phyloP scores from a whole-genome alignment of 2,113 vertebrate genomes.

The Microtus oregoni region DNA sequence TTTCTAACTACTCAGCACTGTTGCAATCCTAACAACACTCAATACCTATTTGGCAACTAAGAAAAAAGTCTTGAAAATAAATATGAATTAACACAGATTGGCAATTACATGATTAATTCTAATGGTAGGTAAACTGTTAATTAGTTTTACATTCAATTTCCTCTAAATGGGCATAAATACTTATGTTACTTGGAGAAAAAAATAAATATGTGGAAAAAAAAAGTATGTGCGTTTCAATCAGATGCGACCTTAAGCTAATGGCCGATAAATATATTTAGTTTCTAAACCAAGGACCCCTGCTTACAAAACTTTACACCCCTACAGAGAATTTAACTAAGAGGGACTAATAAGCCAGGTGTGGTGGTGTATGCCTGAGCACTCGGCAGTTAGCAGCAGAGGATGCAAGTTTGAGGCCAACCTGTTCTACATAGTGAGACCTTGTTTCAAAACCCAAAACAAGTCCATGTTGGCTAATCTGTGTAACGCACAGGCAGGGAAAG shows the following conservation, averaged over 20 bases:
- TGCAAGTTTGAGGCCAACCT: not conserved
- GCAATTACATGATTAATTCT: slow-evolving; percentile 52
- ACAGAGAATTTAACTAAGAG: not conserved
- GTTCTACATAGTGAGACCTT: not conserved
- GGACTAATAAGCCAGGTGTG: not conserved
- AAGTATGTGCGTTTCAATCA: not conserved
- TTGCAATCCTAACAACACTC: slow-evolving; percentile 63
- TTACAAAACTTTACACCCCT: not conserved
- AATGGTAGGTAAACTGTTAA: slow-evolving; percentile 13
- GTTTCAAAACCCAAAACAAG: not conserved
- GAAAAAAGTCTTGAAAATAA: slow-evolving; percentile 86
- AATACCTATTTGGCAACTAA: slow-evolving; percentile 84
- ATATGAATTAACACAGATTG: slow-evolving; percentile 82
- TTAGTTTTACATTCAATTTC: slow-evolving; percentile 59
- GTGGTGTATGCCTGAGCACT: not conserved
- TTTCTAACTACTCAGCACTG: slow-evolving; percentile 78
- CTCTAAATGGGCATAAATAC: slow-evolving; percentile 46
- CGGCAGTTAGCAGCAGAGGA: not conserved
- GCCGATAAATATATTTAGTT: slow-evolving; percentile 2
- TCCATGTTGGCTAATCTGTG: not conserved
- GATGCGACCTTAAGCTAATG: slow-evolving; percentile 38
- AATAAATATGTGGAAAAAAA: not conserved
- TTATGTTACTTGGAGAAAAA: slow-evolving; percentile 35
- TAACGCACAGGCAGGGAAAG: not conserved
- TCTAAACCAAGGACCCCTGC: not conserved